phyloP scores from a whole-genome alignment of 2,888 invertebrate species.

The Lasioglossum oenotherae region DNA sequence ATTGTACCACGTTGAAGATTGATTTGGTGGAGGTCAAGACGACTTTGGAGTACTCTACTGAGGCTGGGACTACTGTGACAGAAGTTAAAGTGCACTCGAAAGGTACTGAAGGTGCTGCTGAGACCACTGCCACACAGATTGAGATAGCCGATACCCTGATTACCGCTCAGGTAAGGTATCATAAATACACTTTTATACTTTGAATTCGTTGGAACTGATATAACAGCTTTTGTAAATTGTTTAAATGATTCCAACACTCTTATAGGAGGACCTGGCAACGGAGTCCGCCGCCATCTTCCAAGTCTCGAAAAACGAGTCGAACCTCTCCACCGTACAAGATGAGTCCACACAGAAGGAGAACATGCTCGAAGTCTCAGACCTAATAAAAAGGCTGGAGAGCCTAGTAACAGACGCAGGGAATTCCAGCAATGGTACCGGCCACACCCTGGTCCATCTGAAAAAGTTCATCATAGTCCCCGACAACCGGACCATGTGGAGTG shows the following conservation, averaged over 20 bases:
- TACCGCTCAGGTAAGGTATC: neutral
- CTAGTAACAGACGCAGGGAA: conserved; percentile 55
- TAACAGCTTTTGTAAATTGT: neutral
- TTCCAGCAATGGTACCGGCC: neutral
- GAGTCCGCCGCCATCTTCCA: neutral
- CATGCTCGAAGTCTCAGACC: conserved; percentile 69
- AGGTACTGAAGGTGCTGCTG: no score
- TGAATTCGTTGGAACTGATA: neutral
- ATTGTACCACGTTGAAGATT: neutral
- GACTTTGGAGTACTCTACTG: neutral
- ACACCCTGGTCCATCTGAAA: conserved; percentile 53
- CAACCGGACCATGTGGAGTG: conserved; percentile 24
- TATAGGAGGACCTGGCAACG: neutral
- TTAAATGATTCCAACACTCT: neutral
- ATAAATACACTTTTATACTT: neutral
- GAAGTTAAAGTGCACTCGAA: no score
- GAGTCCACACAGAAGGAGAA: conserved; percentile 55
- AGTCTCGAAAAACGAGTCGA: neutral
- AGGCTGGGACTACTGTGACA: no score
- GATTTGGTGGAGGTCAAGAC: neutral
- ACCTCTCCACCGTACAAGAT: neutral
- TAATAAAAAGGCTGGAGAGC: conserved; percentile 70
- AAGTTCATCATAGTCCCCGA: conserved; percentile 48
- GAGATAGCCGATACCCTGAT: neutral
- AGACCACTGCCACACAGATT: neutral